Conservation (phyloP, 2,888 invertebrate genomes). For the Listrodromus nycthemerus region DNA sequence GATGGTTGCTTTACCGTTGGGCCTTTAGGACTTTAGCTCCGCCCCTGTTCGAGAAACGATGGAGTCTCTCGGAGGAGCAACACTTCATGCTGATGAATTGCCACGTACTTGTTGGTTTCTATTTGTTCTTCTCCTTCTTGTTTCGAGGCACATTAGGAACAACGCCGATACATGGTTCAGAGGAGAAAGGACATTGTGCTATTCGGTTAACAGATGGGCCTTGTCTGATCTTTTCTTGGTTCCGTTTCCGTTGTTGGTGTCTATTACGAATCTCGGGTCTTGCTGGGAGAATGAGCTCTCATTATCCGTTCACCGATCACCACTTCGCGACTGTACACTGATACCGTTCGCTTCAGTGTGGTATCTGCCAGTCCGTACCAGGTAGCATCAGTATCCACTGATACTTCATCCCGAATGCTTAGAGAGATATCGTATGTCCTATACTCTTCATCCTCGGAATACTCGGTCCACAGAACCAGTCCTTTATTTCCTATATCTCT, state of each 20-base stretch:
- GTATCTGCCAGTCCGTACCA: conserved; percentile 50
- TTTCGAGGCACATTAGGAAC: no score
- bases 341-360: conserved; percentile 26
- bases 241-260: conserved; percentile 30
- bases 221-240: not conserved
- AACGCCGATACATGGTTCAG: not conserved
- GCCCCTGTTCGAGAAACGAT: conserved; percentile 27
- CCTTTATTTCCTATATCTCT: not conserved
- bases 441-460: not conserved
- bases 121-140: no score
- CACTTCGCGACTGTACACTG: conserved; percentile 39
- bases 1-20: conserved; percentile 8
- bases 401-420: not conserved
- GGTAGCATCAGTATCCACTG: not conserved
- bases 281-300: conserved; percentile 41
- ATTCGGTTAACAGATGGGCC: conserved; percentile 21
- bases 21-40: conserved; percentile 34
- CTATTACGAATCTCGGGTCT: conserved; percentile 36
- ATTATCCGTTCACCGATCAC: conserved; percentile 54
- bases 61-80: conserved; percentile 6
- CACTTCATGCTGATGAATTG: conserved; percentile 9
- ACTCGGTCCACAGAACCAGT: not conserved
- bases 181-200: conserved; percentile 41
- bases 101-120: not conserved
- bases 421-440: conserved; percentile 11